Evolutionary conservation across 2,113 vertebrate genomes (phyloP).

Genomic region (Ploceus nigricollis): DNA sequence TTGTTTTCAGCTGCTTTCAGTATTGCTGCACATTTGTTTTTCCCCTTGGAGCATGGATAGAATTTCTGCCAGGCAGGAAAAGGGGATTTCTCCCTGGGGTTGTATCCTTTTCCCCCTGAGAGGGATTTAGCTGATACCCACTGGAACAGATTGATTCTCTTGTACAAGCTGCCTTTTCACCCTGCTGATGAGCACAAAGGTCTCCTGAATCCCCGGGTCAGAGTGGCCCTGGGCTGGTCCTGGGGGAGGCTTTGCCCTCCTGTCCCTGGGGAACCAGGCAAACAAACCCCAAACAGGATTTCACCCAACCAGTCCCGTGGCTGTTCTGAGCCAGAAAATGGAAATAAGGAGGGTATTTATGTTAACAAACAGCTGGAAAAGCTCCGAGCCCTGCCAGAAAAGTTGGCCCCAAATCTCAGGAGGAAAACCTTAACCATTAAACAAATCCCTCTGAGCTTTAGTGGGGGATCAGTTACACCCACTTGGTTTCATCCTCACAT

Average conservation of each 20-base stretch:
- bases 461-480: background rate
- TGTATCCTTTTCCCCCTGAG: background rate
- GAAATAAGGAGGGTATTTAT: background rate
- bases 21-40: background rate
- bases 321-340: background rate
- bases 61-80: background rate
- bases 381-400: background rate
- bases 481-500: background rate
- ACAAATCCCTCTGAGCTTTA: background rate
- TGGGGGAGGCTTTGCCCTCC: background rate
- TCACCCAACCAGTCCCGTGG: background rate
- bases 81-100: background rate
- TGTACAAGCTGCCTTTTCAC: background rate
- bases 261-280: background rate
- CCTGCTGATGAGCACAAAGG: background rate
- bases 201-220: accelerated
- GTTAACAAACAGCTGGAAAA: conserved; percentile 25
- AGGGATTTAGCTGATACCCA: background rate
- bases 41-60: accelerated
- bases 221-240: background rate
- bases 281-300: background rate
- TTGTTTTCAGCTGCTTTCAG: background rate
- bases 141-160: background rate
- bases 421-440: background rate
- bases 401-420: background rate